These are phyloP conservation scores for Drosophila athabasca DNA, from an alignment of 1,140 invertebrate species.

Conservation along the genomic window DNA sequence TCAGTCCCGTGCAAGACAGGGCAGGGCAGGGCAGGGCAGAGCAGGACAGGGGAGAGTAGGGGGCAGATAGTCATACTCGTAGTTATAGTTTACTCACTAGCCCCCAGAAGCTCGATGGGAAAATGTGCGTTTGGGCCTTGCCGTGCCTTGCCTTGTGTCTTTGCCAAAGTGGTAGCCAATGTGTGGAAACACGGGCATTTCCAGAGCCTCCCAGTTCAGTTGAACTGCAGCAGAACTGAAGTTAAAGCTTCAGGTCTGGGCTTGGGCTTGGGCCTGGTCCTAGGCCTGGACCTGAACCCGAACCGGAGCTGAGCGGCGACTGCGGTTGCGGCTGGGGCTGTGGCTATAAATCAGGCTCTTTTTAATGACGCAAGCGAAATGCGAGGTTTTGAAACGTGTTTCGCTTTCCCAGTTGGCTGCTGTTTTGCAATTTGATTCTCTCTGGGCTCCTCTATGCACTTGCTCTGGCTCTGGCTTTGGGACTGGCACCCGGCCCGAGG, in stretches of 20 bases:
- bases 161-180: slow-evolving; percentile 74
- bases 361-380: slow-evolving; percentile 80
- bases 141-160: slow-evolving; percentile 24
- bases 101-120: slow-evolving; percentile 58
- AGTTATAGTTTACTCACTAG: slow-evolving; percentile 59
- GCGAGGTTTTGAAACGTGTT: slow-evolving; percentile 76
- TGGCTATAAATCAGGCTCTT: slow-evolving; percentile 77
- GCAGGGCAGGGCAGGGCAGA: background rate
- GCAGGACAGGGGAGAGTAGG: too few species aligned
- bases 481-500: background rate
- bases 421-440: slow-evolving; percentile 63
- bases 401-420: slow-evolving; percentile 56
- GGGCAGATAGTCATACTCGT: slow-evolving; percentile 72
- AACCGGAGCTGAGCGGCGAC: slow-evolving; percentile 15
- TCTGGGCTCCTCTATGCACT: slow-evolving; percentile 34
- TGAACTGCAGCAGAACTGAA: background rate
- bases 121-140: slow-evolving; percentile 64
- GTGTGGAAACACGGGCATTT: slow-evolving; percentile 77
- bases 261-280: slow-evolving; percentile 16
- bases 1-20: slow-evolving; percentile 17
- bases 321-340: slow-evolving; percentile 14
- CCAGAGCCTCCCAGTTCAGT: slow-evolving; percentile 8
- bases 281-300: slow-evolving; percentile 20
- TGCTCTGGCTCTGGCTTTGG: slow-evolving; percentile 20
- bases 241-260: slow-evolving; percentile 17